A percentile compares a stretch with the other conserved stretches of the same genome.
These are phyloP conservation scores for Anticlea derivata DNA, from an alignment of 2,888 invertebrate genomes.

Conservation along the genomic window DNA sequence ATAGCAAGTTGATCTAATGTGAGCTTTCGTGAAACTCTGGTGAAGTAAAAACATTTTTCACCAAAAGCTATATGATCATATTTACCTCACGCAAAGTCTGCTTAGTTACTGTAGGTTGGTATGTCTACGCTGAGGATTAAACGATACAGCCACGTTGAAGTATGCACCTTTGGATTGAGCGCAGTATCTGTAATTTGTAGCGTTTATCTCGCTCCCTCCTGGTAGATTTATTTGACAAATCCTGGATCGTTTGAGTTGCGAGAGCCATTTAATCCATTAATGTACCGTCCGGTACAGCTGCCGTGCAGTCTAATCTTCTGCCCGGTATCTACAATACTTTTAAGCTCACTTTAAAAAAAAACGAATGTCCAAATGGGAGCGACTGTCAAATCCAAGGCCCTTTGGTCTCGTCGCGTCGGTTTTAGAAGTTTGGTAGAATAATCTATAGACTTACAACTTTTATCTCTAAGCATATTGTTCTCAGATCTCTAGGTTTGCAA, in stretches of 20 bases:
- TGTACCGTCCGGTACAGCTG: constrained; percentile 17
- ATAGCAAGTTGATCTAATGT: too few relatives aligned
- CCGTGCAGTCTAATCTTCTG: constrained; percentile 9
- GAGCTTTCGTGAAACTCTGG: too few relatives aligned
- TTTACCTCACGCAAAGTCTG: too few relatives aligned
- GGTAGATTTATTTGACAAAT: constrained; percentile 30
- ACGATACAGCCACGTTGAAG: neutral
- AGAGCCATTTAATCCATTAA: constrained; percentile 29
- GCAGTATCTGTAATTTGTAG: constrained; percentile 16
- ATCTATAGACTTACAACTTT: too few relatives aligned
- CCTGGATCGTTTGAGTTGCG: constrained; percentile 23
- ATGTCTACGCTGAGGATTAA: neutral
- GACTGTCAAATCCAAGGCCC: too few relatives aligned
- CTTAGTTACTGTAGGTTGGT: too few relatives aligned
- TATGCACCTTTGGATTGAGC: neutral
- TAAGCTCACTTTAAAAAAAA: neutral
- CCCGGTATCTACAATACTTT: neutral
- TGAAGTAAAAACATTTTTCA: neutral
- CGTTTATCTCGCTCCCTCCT: constrained; percentile 2
- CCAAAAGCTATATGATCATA: too few relatives aligned
- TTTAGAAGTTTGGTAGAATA: too few relatives aligned
- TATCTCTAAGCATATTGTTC: too few relatives aligned
- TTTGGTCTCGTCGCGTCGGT: too few relatives aligned
- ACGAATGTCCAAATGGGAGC: neutral
- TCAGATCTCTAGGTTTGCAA: too few relatives aligned